Conservation (phyloP, 2,888 invertebrate genomes). For the Tenthredo amoena region DNA sequence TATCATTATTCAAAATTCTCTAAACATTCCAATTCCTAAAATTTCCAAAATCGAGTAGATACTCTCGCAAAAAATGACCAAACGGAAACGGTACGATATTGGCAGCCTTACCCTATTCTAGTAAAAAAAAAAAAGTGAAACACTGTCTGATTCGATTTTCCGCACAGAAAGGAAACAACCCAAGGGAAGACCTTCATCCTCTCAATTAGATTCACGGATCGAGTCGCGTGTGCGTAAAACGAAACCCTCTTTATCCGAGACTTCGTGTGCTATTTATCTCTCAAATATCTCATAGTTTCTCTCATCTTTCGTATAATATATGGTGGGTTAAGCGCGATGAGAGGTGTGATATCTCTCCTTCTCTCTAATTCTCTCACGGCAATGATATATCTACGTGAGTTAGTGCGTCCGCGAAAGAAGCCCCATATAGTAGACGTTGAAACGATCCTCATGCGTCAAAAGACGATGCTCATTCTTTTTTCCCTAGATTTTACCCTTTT, state of each 20-base stretch:
- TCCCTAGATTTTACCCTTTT: conserved; percentile 55
- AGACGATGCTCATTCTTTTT: conserved; percentile 55
- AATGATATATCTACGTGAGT: not conserved
- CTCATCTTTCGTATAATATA: not conserved
- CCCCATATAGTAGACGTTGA: conserved; percentile 57
- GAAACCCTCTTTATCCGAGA: not conserved
- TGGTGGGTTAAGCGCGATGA: not conserved
- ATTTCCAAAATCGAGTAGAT: no score
- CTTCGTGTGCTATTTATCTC: not conserved
- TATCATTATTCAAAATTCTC: no score
- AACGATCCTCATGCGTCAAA: conserved; percentile 75
- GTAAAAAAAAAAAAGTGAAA: not conserved
- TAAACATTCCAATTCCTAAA: no score
- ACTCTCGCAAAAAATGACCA: no score
- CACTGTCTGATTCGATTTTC: not conserved
- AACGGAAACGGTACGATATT: no score
- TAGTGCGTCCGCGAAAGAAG: conserved; percentile 35
- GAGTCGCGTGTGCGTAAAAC: not conserved
- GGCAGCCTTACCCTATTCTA: no score
- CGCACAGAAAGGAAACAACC: not conserved
- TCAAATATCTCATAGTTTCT: not conserved
- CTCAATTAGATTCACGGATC: not conserved
- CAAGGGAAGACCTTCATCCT: not conserved
- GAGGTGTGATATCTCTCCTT: not conserved
- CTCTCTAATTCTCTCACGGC: not conserved